Evolutionary conservation across 2,113 vertebrate species (phyloP), one percentile per base, ranked within the genome.

Genomic region (Otus sunia): DNA sequence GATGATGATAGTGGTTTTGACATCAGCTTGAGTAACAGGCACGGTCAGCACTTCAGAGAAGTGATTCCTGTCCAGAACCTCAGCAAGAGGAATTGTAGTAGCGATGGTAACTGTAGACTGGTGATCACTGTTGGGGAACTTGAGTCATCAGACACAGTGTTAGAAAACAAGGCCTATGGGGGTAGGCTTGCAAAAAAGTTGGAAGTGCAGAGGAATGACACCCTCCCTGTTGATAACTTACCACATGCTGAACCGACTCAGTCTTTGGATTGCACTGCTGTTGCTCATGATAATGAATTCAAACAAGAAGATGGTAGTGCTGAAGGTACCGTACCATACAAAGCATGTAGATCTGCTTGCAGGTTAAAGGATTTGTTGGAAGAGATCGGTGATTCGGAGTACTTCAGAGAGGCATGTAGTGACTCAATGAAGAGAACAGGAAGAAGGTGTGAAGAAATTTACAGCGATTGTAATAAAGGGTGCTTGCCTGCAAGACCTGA

Each of bases 311-410:
- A 43, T 77, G 84, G 62, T 75, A 83, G 78, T 10, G 39, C 66
- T 80, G 69, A 88, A 69, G 67, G 90, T 88, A 88, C 94, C 7
- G 26, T 94, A 39, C 82, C 86, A 4, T 59, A 59, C 49, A 78
- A 63, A n/a, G 58, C 86, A 30, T 67, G 27, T 55, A 86, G 68
- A 29, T 83, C 91, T 56, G 67, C 88, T 72, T 85, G 78, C 80
- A 94, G 96, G 77, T 89, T 98, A 69, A 97, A 95, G 73, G 95
- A 98, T 91, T 96, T 97, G 34, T 88, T 98, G 85, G 97, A 98
- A 91, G 97, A 98, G 64, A 97, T 98, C 45, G 98, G 97, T 86
- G 97, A 97, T 94, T 98, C 98, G 2, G 97, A 98, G 78, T 97
- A 95, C 68, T 97, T 98, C 32, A 98, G 90, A 77, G 97, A 98